phyloP scores from a whole-genome alignment of 2,113 vertebrate species.

The Callocephalon fimbriatum region DNA sequence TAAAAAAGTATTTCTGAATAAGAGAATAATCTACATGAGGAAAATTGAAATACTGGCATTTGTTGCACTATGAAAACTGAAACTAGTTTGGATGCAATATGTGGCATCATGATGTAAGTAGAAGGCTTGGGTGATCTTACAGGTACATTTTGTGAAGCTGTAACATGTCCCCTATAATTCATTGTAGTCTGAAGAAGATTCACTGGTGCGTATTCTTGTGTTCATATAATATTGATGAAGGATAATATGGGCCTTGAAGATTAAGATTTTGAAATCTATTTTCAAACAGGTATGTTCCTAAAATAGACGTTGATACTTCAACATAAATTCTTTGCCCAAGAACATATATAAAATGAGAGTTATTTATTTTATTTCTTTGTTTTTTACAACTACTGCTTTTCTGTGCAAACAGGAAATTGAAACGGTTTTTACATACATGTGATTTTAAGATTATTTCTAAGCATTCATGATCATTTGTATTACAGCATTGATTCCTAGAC shows the following conservation, averaged over 20 bases:
- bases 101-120: not conserved
- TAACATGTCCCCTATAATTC: not conserved
- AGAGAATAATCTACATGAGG: not conserved
- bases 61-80: not conserved
- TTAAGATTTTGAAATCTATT: not conserved
- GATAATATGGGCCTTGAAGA: not conserved
- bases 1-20: not conserved
- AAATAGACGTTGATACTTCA: not conserved
- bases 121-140: not conserved
- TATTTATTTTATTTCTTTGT: not conserved
- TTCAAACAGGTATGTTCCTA: not conserved
- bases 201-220: not conserved
- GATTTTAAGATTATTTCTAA: not conserved
- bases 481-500: not conserved
- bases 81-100: not conserved
- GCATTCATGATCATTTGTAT: not conserved
- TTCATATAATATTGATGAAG: not conserved
- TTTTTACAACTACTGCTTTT: not conserved
- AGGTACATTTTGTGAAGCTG: not conserved
- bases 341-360: accelerated
- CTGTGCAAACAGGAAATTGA: not conserved
- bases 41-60: not conserved
- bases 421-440: not conserved
- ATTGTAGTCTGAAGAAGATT: not conserved
- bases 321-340: not conserved